A percentile compares a stretch with the other conserved stretches of the same genome.
Evolutionary conservation across 2,888 invertebrate genomes (phyloP).

Genomic region (Brachyptera risi): DNA sequence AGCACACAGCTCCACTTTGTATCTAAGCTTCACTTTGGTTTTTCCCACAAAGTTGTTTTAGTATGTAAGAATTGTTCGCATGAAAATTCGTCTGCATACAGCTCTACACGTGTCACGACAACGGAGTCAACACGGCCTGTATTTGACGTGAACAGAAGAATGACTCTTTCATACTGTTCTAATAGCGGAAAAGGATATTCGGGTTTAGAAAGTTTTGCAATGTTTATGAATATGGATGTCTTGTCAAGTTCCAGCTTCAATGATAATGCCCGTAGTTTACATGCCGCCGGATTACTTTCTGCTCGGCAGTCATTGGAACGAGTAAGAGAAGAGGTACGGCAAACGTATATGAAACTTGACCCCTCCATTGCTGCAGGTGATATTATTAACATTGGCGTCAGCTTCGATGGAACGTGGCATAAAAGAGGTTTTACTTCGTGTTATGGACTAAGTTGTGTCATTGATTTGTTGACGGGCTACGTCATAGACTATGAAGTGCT

Average conservation of each 20-base stretch:
- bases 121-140: background rate
- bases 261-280: background rate
- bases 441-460: slow-evolving; percentile 32
- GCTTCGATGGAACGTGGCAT: slow-evolving; percentile 31
- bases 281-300: background rate
- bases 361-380: background rate
- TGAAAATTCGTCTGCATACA: background rate
- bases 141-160: background rate
- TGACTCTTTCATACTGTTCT: background rate
- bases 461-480: slow-evolving; percentile 30
- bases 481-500: slow-evolving; percentile 31
- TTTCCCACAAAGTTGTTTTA: background rate
- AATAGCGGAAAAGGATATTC: background rate
- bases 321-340: background rate
- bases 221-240: slow-evolving; percentile 1
- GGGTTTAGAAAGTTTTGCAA: background rate
- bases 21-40: background rate
- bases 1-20: background rate
- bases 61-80: background rate
- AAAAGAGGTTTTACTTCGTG: slow-evolving; percentile 33
- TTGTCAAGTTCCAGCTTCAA: background rate
- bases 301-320: background rate
- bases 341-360: background rate
- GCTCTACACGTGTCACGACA: background rate
- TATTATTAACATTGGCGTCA: background rate